phyloP scores from a whole-genome alignment of 2,113 vertebrate genomes.

The Papio anubis region DNA sequence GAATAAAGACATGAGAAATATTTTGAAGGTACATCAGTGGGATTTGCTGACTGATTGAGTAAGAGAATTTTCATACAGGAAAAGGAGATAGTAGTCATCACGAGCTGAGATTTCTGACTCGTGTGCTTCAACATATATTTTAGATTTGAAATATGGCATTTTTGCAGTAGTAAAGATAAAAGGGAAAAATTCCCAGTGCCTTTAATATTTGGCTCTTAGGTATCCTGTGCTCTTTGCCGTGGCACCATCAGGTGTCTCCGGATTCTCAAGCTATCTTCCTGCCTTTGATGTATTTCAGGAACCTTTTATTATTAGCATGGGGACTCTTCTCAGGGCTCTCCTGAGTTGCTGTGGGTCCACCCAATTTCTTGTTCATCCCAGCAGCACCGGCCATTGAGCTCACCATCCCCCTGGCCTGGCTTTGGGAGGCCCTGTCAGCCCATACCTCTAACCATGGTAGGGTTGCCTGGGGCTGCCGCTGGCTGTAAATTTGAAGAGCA shows the following conservation, averaged over 20 bases:
- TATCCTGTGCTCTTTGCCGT: neutral
- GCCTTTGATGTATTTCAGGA: constrained; percentile 53
- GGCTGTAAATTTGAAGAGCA: neutral
- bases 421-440: neutral
- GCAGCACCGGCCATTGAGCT: neutral
- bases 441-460: neutral
- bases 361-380: constrained; percentile 21
- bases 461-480: neutral
- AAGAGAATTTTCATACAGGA: neutral
- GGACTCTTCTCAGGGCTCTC: neutral
- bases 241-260: neutral
- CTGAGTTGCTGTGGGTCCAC: neutral
- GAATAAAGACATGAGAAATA: neutral
- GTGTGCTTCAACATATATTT: neutral
- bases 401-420: neutral
- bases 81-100: neutral
- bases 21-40: neutral
- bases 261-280: constrained; percentile 48
- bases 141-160: neutral
- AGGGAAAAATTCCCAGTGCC: neutral
- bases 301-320: neutral
- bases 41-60: neutral
- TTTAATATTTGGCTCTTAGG: neutral
- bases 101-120: neutral
- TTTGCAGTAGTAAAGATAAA: neutral